Evolutionary conservation across 2,888 invertebrate genomes (phyloP).

Genomic region (Aethes cnicana): DNA sequence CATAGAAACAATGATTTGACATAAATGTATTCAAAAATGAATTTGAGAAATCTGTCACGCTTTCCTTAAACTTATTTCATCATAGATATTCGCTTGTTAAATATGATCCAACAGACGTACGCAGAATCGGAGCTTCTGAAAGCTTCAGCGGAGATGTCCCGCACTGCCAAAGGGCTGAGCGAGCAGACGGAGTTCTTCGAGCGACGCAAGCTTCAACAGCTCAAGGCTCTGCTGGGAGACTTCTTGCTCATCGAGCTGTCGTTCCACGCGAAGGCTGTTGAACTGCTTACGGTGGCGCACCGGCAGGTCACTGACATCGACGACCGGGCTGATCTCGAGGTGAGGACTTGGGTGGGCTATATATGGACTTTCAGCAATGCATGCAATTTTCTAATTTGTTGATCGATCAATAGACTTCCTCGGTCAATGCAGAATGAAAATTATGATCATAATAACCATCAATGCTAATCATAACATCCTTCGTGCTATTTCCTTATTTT

Average conservation of each 20-base stretch:
- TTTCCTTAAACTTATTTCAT: too few species aligned
- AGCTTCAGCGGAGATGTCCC: conserved; percentile 90
- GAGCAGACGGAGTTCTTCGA: conserved; percentile 93
- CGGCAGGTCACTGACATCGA: conserved; percentile 88
- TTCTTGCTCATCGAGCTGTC: conserved; percentile 90
- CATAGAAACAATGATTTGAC: too few species aligned
- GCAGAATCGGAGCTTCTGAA: conserved; percentile 92
- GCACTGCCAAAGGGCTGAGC: conserved; percentile 90
- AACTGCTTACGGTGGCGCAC: conserved; percentile 90
- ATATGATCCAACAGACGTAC: conserved; percentile 82
- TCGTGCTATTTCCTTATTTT: background rate
- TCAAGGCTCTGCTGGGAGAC: conserved; percentile 87
- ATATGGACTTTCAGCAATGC: too few species aligned
- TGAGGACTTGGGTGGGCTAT: too few species aligned
- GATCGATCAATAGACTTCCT: too few species aligned
- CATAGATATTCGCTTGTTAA: too few species aligned
- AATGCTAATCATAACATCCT: background rate
- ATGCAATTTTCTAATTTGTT: too few species aligned
- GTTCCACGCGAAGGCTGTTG: conserved; percentile 91
- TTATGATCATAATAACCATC: too few species aligned
- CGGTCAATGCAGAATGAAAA: too few species aligned
- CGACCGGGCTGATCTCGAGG: conserved; percentile 88
- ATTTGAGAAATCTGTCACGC: too few species aligned
- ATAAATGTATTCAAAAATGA: too few species aligned
- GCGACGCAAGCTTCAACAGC: conserved; percentile 89